These are phyloP conservation scores for Beaufortia kweichowensis DNA, from an alignment of 2,113 vertebrate genomes.

Conservation along the genomic window DNA sequence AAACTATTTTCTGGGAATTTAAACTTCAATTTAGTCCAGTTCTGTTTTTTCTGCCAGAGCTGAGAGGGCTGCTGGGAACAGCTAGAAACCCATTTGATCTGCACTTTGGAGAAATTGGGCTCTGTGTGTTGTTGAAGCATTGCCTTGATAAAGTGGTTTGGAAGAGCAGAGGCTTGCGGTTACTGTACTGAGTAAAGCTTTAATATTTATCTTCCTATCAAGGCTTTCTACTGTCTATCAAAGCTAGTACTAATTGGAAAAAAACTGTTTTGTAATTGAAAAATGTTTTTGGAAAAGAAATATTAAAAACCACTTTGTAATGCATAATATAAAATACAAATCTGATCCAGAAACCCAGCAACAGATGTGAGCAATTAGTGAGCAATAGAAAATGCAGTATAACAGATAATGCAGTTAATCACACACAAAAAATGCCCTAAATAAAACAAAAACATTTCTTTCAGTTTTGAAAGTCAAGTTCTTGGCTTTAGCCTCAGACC, in stretches of 20 bases:
- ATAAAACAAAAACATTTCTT: not conserved
- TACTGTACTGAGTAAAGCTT: not conserved
- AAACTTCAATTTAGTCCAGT: slow-evolving; percentile 45
- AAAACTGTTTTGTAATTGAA: not conserved
- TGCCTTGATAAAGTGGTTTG: slow-evolving; percentile 27
- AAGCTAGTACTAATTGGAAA: not conserved
- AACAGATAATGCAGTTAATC: too few species aligned
- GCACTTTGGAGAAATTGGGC: slow-evolving; percentile 25
- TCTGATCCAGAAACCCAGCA: too few species aligned
- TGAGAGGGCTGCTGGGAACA: slow-evolving; percentile 33
- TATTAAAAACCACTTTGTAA: not conserved
- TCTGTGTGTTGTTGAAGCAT: slow-evolving; percentile 37
- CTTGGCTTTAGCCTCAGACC: slow-evolving; percentile 56
- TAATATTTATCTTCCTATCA: not conserved
- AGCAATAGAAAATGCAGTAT: too few species aligned
- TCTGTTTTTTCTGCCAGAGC: slow-evolving; percentile 18
- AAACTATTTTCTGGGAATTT: slow-evolving; percentile 51
- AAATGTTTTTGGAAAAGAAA: not conserved
- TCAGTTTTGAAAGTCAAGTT: slow-evolving; percentile 44
- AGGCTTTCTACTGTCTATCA: not conserved
- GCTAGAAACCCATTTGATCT: slow-evolving; percentile 42
- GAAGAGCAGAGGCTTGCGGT: not conserved
- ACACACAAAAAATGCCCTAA: not conserved
- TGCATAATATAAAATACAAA: too few species aligned
- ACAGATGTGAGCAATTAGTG: too few species aligned